A percentile compares a stretch with the other conserved stretches of the same genome.
Evolutionary conservation across 2,888 invertebrate species (phyloP).

Genomic region (Exephanes ischioxanthus): DNA sequence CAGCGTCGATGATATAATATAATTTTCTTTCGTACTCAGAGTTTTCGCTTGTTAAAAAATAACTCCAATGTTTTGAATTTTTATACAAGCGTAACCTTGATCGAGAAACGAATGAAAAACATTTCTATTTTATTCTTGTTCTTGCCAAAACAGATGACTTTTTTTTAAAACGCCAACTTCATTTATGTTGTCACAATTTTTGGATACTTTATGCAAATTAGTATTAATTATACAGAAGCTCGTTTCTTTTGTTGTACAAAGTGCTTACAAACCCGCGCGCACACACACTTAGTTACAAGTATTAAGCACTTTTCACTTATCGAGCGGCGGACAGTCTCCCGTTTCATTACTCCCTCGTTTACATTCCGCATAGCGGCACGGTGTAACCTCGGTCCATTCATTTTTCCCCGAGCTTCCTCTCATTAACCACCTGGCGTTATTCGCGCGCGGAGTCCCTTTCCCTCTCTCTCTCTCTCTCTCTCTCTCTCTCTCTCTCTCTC

Average conservation of each 20-base stretch:
- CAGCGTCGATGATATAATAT: not conserved
- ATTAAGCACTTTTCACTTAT: not conserved
- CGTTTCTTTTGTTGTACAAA: not conserved
- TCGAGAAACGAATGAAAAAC: too few species aligned
- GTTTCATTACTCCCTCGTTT: slow-evolving; percentile 8
- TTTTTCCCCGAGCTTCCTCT: slow-evolving; percentile 20
- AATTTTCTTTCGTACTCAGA: not conserved
- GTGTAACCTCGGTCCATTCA: not conserved
- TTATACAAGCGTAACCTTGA: not conserved
- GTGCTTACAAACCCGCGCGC: not conserved
- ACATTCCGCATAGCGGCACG: slow-evolving; percentile 8
- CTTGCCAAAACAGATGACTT: too few species aligned
- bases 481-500: not conserved
- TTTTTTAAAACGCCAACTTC: too few species aligned
- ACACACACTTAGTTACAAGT: not conserved
- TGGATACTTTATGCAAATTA: not conserved
- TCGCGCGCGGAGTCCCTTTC: slow-evolving; percentile 1
- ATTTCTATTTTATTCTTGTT: too few species aligned
- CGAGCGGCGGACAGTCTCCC: not conserved
- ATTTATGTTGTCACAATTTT: not conserved
- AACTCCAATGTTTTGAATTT: not conserved
- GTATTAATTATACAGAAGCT: slow-evolving; percentile 2
- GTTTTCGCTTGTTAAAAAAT: not conserved
- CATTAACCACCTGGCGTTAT: slow-evolving; percentile 22
- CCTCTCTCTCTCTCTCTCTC: too few species aligned